phyloP scores from a whole-genome alignment of 2,797 vertebrate species.

The Podarcis siculus region DNA sequence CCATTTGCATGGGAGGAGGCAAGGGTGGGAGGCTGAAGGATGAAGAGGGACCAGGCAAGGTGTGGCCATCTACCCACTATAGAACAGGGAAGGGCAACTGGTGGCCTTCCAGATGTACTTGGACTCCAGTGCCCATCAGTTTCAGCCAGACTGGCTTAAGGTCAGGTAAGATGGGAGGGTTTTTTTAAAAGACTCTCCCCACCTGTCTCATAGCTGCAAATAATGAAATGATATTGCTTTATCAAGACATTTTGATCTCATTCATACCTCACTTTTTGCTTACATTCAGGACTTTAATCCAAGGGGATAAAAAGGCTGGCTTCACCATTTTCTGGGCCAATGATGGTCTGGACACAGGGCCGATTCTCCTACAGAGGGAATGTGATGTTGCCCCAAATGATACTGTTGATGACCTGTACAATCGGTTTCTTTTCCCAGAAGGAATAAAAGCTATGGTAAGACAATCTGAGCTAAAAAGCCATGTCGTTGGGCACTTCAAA shows the following conservation, averaged over 20 bases:
- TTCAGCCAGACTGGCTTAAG: too few species aligned
- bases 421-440: constrained; percentile 96
- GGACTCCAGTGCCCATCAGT: too few species aligned
- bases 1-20: too few species aligned
- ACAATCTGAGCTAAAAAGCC: constrained; percentile 26
- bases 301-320: constrained; percentile 92
- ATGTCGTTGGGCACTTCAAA: background rate
- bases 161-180: too few species aligned
- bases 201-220: background rate
- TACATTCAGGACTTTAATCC: constrained; percentile 90
- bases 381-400: constrained; percentile 89
- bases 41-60: too few species aligned
- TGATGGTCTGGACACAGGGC: constrained; percentile 96
- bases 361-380: constrained; percentile 91
- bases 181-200: accelerated
- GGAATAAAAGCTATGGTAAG: constrained; percentile 96
- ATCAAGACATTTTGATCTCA: constrained; percentile 30
- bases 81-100: too few species aligned
- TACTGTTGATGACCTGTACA: constrained; percentile 94
- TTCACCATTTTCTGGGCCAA: constrained; percentile 98
- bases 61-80: too few species aligned
- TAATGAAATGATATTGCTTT: background rate
- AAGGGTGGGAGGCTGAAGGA: too few species aligned
- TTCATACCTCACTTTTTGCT: constrained; percentile 19
- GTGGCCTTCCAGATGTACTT: too few species aligned